A percentile compares a stretch with the other conserved stretches of the same genome.
Evolutionary conservation across 1,140 invertebrate species (phyloP).

Genomic region (Formica selysi): DNA sequence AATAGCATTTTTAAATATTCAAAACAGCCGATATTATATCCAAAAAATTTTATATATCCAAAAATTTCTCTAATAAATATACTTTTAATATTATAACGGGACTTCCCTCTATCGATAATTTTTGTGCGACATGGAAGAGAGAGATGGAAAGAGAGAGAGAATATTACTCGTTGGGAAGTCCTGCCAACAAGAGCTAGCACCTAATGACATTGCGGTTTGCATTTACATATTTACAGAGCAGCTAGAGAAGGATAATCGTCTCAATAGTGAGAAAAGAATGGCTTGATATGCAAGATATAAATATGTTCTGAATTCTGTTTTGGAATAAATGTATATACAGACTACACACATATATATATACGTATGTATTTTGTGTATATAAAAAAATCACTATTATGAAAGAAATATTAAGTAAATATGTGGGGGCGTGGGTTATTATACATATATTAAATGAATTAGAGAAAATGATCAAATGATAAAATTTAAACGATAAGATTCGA

Average conservation of each 20-base stretch:
- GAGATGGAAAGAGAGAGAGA: no score
- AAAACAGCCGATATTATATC: background rate
- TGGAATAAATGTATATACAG: background rate
- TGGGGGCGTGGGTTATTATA: no score
- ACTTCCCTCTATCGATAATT: background rate
- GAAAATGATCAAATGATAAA: background rate
- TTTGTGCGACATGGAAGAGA: background rate
- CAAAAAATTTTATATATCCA: background rate
- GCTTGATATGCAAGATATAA: background rate
- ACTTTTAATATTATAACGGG: background rate
- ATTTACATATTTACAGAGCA: slow-evolving; percentile 18
- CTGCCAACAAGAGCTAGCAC: background rate
- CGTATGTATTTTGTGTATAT: background rate
- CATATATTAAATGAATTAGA: no score
- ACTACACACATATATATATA: no score
- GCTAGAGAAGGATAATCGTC: background rate
- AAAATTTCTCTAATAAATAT: background rate
- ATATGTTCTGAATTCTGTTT: background rate
- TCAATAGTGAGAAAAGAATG: background rate
- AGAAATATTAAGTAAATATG: background rate
- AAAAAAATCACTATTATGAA: background rate
- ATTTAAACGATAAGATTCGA: background rate
- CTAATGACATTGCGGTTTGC: slow-evolving; percentile 1
- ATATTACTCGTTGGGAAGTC: background rate
- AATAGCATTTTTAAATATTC: background rate